Percentiles rank a stretch among this genome's conserved stretches.
phyloP scores from a whole-genome alignment of 1,140 invertebrate species.

The Macrotrachela quadricornifera region DNA sequence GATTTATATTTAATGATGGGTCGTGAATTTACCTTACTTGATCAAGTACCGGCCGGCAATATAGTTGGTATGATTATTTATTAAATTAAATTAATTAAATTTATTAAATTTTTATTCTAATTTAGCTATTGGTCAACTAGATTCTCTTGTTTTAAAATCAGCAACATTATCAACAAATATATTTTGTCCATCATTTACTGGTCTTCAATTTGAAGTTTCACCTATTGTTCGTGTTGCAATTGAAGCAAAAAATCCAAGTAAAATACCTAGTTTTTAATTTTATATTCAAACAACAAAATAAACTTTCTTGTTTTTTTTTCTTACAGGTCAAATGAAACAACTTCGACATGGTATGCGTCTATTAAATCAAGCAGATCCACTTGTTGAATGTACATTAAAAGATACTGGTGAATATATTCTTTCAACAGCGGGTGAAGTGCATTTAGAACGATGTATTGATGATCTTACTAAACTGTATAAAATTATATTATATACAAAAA shows the following conservation, averaged over 20 bases:
- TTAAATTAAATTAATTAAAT: neutral
- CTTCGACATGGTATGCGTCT: constrained; percentile 56
- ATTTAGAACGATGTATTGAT: constrained; percentile 75
- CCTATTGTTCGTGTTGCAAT: constrained; percentile 82
- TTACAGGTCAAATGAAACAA: constrained; percentile 45
- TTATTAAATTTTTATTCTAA: constrained; percentile 9
- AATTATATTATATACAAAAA: neutral
- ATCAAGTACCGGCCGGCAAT: constrained; percentile 62
- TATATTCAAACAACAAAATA: neutral
- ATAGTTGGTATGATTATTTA: constrained; percentile 42
- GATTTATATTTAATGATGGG: constrained; percentile 79
- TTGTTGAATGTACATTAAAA: constrained; percentile 66
- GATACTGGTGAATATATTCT: constrained; percentile 85
- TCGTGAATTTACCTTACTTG: constrained; percentile 57
- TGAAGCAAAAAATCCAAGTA: constrained; percentile 56
- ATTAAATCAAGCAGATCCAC: constrained; percentile 72
- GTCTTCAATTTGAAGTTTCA: constrained; percentile 50
- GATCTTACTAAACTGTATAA: constrained; percentile 44
- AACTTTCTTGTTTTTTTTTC: neutral
- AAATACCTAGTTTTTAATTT: too few relatives aligned
- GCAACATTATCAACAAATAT: constrained; percentile 64
- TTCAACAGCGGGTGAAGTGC: constrained; percentile 87
- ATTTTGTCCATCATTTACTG: constrained; percentile 66
- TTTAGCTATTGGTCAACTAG: constrained; percentile 57
- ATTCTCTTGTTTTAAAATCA: constrained; percentile 64